Conservation (phyloP, 2,113 vertebrate genomes). For the Hemichromis elongatus region DNA sequence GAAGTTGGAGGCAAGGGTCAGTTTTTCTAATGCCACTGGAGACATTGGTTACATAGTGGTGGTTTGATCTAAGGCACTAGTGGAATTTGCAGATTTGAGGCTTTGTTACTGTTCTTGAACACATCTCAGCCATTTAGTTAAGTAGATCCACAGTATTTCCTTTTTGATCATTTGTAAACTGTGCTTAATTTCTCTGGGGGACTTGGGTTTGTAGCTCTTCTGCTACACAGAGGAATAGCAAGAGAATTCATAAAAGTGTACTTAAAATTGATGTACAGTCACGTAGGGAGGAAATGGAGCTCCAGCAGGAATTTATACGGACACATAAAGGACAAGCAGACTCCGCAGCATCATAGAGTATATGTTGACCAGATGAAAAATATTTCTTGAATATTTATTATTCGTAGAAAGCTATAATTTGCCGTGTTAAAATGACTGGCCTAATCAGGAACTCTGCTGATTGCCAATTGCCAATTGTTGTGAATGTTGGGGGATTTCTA, state of each 20-base stretch:
- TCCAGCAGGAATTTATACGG: not conserved
- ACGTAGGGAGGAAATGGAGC: not conserved
- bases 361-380: not conserved
- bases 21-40: not conserved
- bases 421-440: not conserved
- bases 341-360: not conserved
- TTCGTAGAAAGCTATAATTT: not conserved
- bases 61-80: not conserved
- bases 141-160: not conserved
- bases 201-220: not conserved
- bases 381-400: not conserved
- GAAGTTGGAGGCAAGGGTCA: not conserved
- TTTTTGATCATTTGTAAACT: not conserved
- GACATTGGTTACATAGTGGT: not conserved
- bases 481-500: not conserved
- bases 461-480: not conserved
- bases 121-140: not conserved
- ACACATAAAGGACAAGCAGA: not conserved
- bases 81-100: not conserved
- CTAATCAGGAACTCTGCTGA: not conserved
- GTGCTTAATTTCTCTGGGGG: not conserved
- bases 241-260: not conserved
- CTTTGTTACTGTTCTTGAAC: not conserved
- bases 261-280: not conserved
- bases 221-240: not conserved